Conservation (phyloP, 2,888 invertebrate species). For the Odontomyia ornata region DNA sequence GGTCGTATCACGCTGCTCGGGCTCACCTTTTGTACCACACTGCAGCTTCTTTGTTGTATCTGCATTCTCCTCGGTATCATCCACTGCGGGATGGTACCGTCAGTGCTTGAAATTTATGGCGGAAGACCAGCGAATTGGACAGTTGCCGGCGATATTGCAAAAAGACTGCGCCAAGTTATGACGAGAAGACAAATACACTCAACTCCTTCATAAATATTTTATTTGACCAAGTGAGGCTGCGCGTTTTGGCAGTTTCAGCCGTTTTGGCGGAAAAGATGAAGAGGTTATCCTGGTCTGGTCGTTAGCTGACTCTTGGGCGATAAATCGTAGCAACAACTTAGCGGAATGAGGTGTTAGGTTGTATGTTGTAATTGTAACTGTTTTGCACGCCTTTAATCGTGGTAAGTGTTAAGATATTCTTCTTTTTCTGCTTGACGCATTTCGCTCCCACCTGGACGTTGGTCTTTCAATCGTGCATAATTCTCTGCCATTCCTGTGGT, state of each 20-base stretch:
- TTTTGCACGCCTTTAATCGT: neutral
- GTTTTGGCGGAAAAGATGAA: constrained; percentile 26
- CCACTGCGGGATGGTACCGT: constrained; percentile 17
- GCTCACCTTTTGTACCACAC: neutral
- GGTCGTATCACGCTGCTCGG: neutral
- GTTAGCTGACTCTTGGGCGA: constrained; percentile 17
- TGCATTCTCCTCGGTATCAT: neutral
- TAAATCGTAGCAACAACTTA: constrained; percentile 10
- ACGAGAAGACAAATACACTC: constrained; percentile 43
- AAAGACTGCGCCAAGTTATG: constrained; percentile 27
- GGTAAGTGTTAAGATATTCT: neutral
- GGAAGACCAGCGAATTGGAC: constrained; percentile 29
- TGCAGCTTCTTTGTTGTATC: neutral
- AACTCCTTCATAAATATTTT: constrained; percentile 42
- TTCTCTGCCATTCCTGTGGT: neutral
- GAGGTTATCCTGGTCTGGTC: neutral
- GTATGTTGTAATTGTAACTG: constrained; percentile 37
- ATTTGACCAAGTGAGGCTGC: constrained; percentile 3
- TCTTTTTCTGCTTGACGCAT: neutral
- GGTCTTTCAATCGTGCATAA: constrained; percentile 7
- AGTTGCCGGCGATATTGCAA: constrained; percentile 19
- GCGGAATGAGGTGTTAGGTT: neutral
- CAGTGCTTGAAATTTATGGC: constrained; percentile 28
- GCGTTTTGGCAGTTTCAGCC: constrained; percentile 11
- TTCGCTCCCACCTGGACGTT: neutral